phyloP scores from a whole-genome alignment of 2,888 invertebrate species.

The Sinhomidia bicolor region DNA sequence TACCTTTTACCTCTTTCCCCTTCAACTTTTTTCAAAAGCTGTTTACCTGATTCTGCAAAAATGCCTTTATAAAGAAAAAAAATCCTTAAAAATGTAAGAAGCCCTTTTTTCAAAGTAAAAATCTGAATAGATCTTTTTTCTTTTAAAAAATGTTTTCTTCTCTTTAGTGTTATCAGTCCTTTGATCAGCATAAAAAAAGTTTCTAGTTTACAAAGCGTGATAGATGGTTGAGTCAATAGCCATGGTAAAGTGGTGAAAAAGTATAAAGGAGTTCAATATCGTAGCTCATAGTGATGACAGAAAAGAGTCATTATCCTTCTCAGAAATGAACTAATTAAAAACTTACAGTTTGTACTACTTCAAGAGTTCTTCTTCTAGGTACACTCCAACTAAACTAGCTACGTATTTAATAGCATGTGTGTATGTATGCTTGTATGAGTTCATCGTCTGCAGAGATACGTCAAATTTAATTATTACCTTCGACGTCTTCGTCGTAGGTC shows the following conservation, averaged over 20 bases:
- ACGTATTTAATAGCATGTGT: neutral
- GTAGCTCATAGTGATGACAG: neutral
- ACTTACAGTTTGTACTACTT: neutral
- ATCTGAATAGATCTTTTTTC: no score
- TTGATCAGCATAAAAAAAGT: neutral
- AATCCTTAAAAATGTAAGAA: neutral
- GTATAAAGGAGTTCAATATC: neutral
- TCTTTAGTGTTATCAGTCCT: neutral
- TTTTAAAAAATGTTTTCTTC: neutral
- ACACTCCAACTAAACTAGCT: no score
- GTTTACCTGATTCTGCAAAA: neutral
- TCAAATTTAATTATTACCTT: slow-evolving; percentile 35
- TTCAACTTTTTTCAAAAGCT: neutral
- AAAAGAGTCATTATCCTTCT: slow-evolving; percentile 3
- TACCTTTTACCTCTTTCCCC: neutral
- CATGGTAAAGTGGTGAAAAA: neutral
- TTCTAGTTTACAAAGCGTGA: neutral
- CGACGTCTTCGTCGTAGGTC: slow-evolving; percentile 30
- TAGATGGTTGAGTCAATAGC: neutral
- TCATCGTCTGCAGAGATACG: neutral
- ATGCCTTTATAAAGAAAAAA: neutral
- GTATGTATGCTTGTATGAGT: no score
- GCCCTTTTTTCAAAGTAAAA: no score
- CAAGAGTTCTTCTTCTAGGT: neutral
- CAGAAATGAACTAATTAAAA: slow-evolving; percentile 14